Conservation (phyloP, 1,140 invertebrate species). For the Zaprionus ornatus region DNA sequence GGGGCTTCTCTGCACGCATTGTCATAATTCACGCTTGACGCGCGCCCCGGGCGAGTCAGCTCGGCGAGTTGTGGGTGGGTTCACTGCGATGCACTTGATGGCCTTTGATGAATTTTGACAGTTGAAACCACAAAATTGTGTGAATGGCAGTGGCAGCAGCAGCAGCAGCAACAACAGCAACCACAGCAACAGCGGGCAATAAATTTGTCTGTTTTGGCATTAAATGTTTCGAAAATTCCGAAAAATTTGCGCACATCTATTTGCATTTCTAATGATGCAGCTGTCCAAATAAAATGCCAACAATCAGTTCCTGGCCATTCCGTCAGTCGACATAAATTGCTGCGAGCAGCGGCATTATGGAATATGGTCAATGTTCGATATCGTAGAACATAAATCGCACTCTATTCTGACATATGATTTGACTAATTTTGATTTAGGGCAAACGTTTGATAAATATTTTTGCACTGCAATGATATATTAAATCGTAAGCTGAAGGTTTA, state of each 20-base stretch:
- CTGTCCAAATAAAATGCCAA: slow-evolving; percentile 36
- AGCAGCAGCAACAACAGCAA: not conserved
- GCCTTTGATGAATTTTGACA: slow-evolving; percentile 70
- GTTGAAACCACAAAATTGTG: slow-evolving; percentile 43
- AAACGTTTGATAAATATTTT: not conserved
- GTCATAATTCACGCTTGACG: slow-evolving; percentile 68
- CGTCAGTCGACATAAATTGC: slow-evolving; percentile 4
- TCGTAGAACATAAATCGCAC: slow-evolving; percentile 50
- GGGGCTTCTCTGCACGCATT: slow-evolving; percentile 24
- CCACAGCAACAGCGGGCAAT: slow-evolving; percentile 21
- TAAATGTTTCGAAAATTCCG: slow-evolving; percentile 49
- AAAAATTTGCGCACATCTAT: slow-evolving; percentile 44
- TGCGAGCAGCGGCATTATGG: slow-evolving; percentile 47
- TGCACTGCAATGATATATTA: not conserved
- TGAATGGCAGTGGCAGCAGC: not conserved
- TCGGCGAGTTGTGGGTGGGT: slow-evolving; percentile 16
- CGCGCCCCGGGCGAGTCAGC: slow-evolving; percentile 30
- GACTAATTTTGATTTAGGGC: slow-evolving; percentile 46
- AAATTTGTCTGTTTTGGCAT: slow-evolving; percentile 45
- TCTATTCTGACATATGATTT: slow-evolving; percentile 44
- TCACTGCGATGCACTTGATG: slow-evolving; percentile 51
- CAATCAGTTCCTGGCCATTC: slow-evolving; percentile 47
- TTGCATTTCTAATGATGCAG: slow-evolving; percentile 71
- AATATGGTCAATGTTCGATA: slow-evolving; percentile 31
- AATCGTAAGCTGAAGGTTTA: not conserved